Percentiles rank a stretch among this genome's conserved stretches.
These are phyloP conservation scores for Tuberolachnus salignus DNA, from an alignment of 2,888 invertebrate genomes.

Conservation along the genomic window DNA sequence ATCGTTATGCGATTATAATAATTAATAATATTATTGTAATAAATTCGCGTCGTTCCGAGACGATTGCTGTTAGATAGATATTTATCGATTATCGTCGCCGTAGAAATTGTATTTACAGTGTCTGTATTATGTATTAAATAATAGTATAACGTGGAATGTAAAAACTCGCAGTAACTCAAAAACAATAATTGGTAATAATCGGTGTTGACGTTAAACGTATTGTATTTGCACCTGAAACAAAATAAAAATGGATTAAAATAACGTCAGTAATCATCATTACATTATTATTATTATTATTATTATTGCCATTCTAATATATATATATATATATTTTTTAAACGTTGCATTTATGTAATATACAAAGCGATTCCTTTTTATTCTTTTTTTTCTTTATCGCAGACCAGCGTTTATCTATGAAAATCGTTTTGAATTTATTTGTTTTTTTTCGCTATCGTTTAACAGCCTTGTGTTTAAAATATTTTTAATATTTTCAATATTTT, in stretches of 20 bases:
- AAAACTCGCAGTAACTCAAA: conserved; percentile 5
- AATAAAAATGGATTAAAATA: not conserved
- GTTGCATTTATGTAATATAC: not conserved
- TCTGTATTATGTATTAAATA: not conserved
- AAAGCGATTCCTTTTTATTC: not conserved
- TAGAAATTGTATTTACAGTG: not conserved
- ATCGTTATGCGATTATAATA: not conserved
- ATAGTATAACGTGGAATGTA: not conserved
- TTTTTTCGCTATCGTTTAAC: no score
- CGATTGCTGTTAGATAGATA: not conserved
- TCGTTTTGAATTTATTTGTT: not conserved
- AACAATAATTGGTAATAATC: conserved; percentile 23
- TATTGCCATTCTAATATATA: not conserved
- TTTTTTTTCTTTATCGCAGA: no score
- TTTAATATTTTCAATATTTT: no score
- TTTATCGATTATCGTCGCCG: not conserved
- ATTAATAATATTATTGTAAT: not conserved
- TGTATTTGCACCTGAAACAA: conserved; percentile 50
- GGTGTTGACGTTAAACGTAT: conserved; percentile 38
- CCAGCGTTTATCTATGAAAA: not conserved
- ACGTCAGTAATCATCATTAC: not conserved
- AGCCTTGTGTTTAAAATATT: no score
- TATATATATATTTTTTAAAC: no score
- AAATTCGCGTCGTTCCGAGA: not conserved
- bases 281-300: no score